A percentile compares a stretch with the other conserved stretches of the same genome.
Conservation (phyloP, 2,113 vertebrate species). For the Psephotus haematonotus region DNA sequence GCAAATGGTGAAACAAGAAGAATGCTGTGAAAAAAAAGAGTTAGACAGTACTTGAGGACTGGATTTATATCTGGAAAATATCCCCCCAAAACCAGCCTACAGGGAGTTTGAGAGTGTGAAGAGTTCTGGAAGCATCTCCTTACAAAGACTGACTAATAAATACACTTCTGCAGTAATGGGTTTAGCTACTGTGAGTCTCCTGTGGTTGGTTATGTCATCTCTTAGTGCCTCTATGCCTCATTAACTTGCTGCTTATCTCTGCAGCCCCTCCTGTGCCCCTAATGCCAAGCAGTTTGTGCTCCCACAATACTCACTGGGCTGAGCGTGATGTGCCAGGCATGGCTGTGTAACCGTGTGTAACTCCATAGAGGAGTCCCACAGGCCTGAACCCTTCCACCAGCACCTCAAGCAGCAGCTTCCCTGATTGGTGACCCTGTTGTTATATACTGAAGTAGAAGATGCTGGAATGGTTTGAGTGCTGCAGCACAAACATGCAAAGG, state of each 20-base stretch:
- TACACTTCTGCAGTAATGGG: neutral
- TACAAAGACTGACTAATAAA: neutral
- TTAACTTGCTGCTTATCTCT: slow-evolving; percentile 1
- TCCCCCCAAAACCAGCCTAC: neutral
- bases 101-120: neutral
- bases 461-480: fast-evolving
- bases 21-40: neutral
- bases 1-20: neutral
- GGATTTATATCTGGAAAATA: neutral
- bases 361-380: neutral
- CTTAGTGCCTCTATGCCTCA: neutral
- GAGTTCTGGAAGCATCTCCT: neutral
- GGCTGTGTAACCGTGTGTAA: too few species aligned
- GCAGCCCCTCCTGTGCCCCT: neutral
- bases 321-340: neutral
- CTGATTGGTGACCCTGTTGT: neutral
- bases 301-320: neutral
- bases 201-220: neutral
- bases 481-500: neutral
- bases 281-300: neutral
- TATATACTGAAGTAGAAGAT: neutral
- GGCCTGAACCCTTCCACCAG: neutral
- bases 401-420: neutral
- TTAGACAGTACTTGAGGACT: neutral
- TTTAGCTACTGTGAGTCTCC: neutral